Evolutionary conservation across 2,113 vertebrate species (phyloP), one percentile per base, ranked within the genome.

Genomic region (Aphyosemion australe): DNA sequence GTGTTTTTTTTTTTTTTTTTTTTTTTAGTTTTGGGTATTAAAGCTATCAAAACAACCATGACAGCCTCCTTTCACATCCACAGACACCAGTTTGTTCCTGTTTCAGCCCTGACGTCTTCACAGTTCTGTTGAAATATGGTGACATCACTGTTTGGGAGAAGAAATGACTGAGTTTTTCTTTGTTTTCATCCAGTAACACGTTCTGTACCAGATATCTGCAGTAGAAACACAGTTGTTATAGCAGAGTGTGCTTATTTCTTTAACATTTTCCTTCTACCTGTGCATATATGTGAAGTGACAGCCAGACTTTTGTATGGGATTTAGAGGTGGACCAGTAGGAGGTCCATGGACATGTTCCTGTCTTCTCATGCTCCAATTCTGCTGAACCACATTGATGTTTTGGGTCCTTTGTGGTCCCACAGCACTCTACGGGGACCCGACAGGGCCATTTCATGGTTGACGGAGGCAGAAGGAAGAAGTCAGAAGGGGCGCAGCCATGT

Each of bases 381-480:
- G 70, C 73, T 84, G 56, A 79, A 81, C 75, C 39, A 87, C 80
- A 84, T 77, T 85, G 78, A 88, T 88, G 88, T 82, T 83, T 55
- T 26, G 51, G 62, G 58, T 52, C 86, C 57, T 84, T 89, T 90
- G 84, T 80, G 73, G 61, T 55, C 61, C 61, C 56, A 31, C 37
- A 67, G 50, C 68, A 66, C 75, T 64, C 80, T 62, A 57, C 58
- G 64, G 80, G 68, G 58, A 79, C 72, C 77, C 88, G 70, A 76
- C 76, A 46, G 82, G 78, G 69, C 48, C 69, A 83, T 88, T 86
- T 90, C 84, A 88, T 59, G 76, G 79, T 78, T 83, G 71, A 79
- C 54, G 53, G 72, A 82, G 0, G 43, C 60, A 75, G 64, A 88
- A 86, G 84, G 82, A 78, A 67, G 71, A 83, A 85, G 83, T 83